Conservation (phyloP, 2,797 vertebrate species). For the Dryobates pubescens region DNA sequence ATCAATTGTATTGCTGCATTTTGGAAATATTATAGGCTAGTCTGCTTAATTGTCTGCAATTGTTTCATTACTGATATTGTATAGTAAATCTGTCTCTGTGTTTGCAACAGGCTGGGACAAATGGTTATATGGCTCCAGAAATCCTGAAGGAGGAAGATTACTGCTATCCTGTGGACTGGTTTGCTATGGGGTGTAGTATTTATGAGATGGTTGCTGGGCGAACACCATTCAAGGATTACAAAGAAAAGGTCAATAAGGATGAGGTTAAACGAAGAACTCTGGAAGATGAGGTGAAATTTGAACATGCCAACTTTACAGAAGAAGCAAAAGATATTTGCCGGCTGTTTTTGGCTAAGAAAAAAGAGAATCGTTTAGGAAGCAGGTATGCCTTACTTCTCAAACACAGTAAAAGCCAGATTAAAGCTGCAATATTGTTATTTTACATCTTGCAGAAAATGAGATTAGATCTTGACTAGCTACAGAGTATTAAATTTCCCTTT, state of each 20-base stretch:
- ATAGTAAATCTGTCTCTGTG: constrained; percentile 24
- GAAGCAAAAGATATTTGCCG: constrained; percentile 86
- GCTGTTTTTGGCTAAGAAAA: constrained; percentile 90
- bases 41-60: neutral
- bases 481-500: neutral
- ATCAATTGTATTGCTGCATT: neutral
- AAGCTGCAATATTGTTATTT: neutral
- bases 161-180: constrained; percentile 93
- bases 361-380: constrained; percentile 88
- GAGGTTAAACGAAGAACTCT: constrained; percentile 90
- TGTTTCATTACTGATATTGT: neutral
- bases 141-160: constrained; percentile 88
- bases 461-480: neutral
- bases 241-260: constrained; percentile 91
- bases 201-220: constrained; percentile 94
- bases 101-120: constrained; percentile 88
- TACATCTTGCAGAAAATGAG: neutral
- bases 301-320: constrained; percentile 88
- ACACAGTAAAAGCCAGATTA: neutral
- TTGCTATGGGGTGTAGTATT: constrained; percentile 93
- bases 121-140: constrained; percentile 95
- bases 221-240: constrained; percentile 92
- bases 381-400: constrained; percentile 79
- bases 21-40: neutral
- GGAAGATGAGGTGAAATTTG: constrained; percentile 88